Evolutionary conservation across 35 echinoderm and acorn worm species (phyloP), one percentile per base, ranked within the genome.

Genomic region (Eucidaris tribuloides): DNA sequence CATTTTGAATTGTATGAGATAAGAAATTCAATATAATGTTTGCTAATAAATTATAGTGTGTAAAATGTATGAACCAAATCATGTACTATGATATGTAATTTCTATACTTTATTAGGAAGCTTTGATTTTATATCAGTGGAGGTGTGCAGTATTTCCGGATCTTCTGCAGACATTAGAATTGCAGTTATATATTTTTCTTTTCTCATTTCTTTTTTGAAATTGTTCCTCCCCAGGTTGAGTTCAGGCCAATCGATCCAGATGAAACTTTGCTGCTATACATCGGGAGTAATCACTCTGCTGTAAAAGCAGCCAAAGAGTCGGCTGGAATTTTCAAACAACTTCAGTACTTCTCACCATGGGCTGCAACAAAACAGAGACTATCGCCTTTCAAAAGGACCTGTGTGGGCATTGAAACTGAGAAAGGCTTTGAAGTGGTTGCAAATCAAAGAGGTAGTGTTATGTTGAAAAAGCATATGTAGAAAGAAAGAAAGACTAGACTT

Each of bases 321-420:
- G 39, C 71, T 31, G 77, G 85, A 3, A 60, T 68, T 43, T 76
- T 88, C 0, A 34, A 42, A 18, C 22, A 29, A 14, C 35, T 80
- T 34, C 50, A 44, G 13, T 58, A 20, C 11, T 45, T 64, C 19
- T 33, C 82, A 24, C 83, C 88, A 24, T 96, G 93, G 94, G 18
- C 45, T 27, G 45, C 49, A 18, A 70, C 25, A 9, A 58, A 78
- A 9, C 42, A 42, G 42, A 82, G 77, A 31, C 55, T 97, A 11
- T 97, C 94, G 11, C 84, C 82, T 7, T 81, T 97, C 13, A 71
- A 85, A 9, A 79, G 86, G 0, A 42, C 64, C 14, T 97, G 94
- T 42, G 35, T 97, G 18, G 89, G 89, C 20, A 35, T 97, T 9
- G 55, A 86, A 22, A 44, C 66, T 37, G 19, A 34, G 11, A 34